phyloP scores from a whole-genome alignment of 2,797 vertebrate species.

The Propithecus perrieri region DNA sequence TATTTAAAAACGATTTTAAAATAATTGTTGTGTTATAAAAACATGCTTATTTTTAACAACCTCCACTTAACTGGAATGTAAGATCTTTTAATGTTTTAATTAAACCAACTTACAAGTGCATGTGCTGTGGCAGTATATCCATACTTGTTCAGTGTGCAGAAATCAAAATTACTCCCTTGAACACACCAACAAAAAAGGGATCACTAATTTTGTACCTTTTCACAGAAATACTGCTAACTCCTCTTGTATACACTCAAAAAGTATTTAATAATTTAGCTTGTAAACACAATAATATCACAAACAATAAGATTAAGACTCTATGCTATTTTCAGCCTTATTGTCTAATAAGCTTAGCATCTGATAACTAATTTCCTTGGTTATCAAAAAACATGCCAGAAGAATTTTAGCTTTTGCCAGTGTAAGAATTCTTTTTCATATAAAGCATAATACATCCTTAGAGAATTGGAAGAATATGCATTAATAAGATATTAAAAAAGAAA shows the following conservation, averaged over 20 bases:
- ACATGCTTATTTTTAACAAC: not conserved
- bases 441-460: not conserved
- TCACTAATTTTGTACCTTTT: not conserved
- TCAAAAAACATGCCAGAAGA: not conserved
- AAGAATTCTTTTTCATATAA: not conserved
- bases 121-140: not conserved
- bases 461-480: not conserved
- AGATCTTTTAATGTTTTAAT: constrained; percentile 1
- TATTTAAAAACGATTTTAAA: not conserved
- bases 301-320: not conserved
- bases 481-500: not conserved
- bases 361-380: not conserved
- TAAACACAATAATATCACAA: not conserved
- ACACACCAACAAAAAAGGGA: not conserved
- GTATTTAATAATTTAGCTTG: constrained; percentile 3
- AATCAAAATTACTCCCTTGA: not conserved
- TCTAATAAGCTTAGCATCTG: not conserved
- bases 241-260: not conserved
- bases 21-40: not conserved
- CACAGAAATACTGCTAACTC: not conserved
- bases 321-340: constrained; percentile 1
- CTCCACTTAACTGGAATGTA: not conserved
- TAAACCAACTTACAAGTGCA: not conserved
- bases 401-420: not conserved
- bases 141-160: not conserved